phyloP scores from a whole-genome alignment of 2,113 vertebrate species.

The Ictalurus punctatus region DNA sequence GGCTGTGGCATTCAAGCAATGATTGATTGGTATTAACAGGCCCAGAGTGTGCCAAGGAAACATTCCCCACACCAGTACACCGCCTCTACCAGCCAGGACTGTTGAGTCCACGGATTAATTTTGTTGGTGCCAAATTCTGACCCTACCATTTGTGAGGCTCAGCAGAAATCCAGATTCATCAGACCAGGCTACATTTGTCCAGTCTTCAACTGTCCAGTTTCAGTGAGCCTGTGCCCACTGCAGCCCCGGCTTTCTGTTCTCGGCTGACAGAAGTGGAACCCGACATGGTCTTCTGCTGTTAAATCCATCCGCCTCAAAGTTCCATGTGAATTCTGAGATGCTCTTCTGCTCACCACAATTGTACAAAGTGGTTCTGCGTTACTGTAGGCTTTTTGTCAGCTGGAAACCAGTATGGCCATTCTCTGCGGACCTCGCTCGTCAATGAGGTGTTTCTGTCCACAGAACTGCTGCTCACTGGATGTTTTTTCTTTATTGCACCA shows the following conservation, averaged over 20 bases:
- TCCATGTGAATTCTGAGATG: not conserved
- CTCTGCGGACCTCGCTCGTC: not conserved
- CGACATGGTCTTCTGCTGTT: not conserved
- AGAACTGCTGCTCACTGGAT: not conserved
- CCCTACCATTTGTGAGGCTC: not conserved
- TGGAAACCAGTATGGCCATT: not conserved
- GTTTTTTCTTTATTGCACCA: not conserved
- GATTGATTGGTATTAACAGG: not conserved
- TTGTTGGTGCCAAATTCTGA: not conserved
- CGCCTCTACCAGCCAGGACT: not conserved
- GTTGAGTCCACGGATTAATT: not conserved
- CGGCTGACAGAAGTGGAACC: not conserved
- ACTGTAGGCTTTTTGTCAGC: not conserved
- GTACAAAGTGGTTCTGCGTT: not conserved
- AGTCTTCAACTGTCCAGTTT: not conserved
- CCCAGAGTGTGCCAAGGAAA: not conserved
- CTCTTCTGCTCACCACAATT: not conserved
- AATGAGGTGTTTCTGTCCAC: not conserved
- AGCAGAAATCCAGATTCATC: not conserved
- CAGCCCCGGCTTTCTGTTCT: not conserved
- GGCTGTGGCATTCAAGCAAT: not conserved
- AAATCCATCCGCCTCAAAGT: not conserved
- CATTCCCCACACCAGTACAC: not conserved
- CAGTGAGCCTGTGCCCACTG: not conserved
- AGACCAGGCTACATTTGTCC: not conserved